Base-by-base conservation (phyloP, 1,140 invertebrate genomes). In the Amphibalanus amphitrite region DNA sequence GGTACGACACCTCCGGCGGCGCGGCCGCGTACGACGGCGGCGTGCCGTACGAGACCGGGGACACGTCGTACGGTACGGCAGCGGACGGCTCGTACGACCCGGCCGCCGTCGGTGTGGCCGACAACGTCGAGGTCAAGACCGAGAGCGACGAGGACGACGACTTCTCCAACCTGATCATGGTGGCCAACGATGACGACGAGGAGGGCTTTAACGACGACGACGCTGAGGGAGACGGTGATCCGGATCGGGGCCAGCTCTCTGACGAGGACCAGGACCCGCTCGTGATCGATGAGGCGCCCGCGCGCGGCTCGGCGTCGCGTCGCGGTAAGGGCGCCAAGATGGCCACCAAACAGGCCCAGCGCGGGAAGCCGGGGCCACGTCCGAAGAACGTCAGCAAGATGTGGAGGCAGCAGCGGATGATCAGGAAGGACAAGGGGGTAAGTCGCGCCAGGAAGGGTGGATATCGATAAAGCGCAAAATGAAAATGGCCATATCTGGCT, bases 301-400 rank as follows among this genome's bases (percentile, higher is more conserved):
- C 10, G 8, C 28, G 28, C 47, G 29, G 23, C 3, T 20, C 10
- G 13, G 13, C 47, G 13, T 8, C 47, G 47, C 6, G 47, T 1
- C 47, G 47, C 6, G 47, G 47, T 20, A 59, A 59, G 47, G 13
- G 10, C 10, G 47, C 17, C 33, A 38, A 38, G 33, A 15, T 38
- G 33, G 4, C 15, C n/a, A n/a, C n/a, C 1, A 59, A 59, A 20
- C 47, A 13, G 17, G 6, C 1, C 47, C 47, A 23, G 10, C 33
- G 28, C n/a, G 69, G 33, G 70, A 72, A 59, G 71, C 69, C 69
- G 29, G 29, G 26, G 28, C 40, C 28, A 47, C 29, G 38, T 20
- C 65, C 73, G 38, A 73, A 65, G 71, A 73, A 73, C 38, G 65
- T n/a, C 67, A 72, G 40, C 28, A 74, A 71, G 67, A 38, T 29